Evolutionary conservation across 2,888 invertebrate genomes (phyloP).

Genomic region (Hermodice carunculata): DNA sequence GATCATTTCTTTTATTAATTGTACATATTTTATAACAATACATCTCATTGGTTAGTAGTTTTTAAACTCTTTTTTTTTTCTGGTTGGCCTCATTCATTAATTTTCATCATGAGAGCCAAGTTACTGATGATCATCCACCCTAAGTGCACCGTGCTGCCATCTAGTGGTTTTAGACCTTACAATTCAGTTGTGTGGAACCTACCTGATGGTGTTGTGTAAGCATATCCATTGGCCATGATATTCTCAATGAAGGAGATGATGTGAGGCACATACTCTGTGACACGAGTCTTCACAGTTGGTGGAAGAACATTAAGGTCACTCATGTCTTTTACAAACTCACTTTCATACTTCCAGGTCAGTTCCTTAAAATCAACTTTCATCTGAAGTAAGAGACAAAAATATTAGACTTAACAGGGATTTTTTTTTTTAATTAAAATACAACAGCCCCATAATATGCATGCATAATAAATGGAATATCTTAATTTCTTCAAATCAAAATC

Average conservation of each 20-base stretch:
- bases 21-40: no score
- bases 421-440: not conserved
- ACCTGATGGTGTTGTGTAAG: conserved; percentile 80
- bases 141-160: no score
- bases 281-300: conserved; percentile 82
- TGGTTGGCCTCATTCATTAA: no score
- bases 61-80: no score
- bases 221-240: conserved; percentile 77
- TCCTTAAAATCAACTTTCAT: conserved; percentile 74
- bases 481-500: not conserved
- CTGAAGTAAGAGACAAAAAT: conserved; percentile 32
- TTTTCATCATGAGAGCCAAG: no score
- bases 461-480: not conserved
- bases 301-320: conserved; percentile 78
- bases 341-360: conserved; percentile 80
- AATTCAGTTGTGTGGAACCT: no score
- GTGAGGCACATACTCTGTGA: conserved; percentile 84
- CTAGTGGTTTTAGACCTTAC: no score
- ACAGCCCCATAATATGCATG: not conserved
- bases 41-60: no score
- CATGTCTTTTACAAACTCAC: conserved; percentile 87
- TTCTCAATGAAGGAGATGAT: conserved; percentile 82
- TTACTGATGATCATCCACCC: no score
- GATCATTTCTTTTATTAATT: no score
- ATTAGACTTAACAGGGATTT: not conserved